Percentiles rank a stretch among this genome's conserved stretches.
Evolutionary conservation across 2,797 vertebrate species (phyloP).

Genomic region (Toxotes lorentzi): DNA sequence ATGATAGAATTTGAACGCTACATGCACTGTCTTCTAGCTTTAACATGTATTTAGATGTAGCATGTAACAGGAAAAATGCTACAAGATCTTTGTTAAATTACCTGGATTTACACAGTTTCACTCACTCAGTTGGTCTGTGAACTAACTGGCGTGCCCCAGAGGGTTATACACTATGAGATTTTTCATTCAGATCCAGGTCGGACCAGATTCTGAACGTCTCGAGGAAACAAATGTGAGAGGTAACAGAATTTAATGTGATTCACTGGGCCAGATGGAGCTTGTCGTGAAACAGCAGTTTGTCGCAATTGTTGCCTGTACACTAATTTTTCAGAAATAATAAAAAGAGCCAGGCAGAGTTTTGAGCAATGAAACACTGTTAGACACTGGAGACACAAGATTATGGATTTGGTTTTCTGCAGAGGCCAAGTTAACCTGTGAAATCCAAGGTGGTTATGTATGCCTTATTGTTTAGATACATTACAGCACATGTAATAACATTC

Average conservation of each 20-base stretch:
- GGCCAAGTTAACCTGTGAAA: not conserved
- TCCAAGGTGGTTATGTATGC: not conserved
- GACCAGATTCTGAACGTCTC: constrained; percentile 9
- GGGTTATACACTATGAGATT: not conserved
- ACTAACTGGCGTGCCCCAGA: not conserved
- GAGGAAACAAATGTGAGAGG: constrained; percentile 16
- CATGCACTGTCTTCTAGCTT: not conserved
- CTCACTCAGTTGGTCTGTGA: not conserved
- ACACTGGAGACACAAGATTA: not conserved
- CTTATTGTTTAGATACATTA: not conserved
- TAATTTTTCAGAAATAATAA: constrained; percentile 33
- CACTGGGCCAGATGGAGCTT: constrained; percentile 54
- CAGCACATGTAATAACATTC: not conserved
- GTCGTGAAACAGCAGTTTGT: constrained; percentile 50
- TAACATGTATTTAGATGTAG: not conserved
- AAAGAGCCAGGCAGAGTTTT: constrained; percentile 4
- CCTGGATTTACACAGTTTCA: not conserved
- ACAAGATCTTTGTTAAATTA: constrained; percentile 22
- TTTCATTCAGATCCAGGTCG: constrained; percentile 28
- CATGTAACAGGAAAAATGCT: not conserved
- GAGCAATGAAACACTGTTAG: not conserved
- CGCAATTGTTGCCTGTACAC: constrained; percentile 40
- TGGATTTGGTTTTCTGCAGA: not conserved
- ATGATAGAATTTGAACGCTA: not conserved
- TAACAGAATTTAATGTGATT: constrained; percentile 40